phyloP scores from a whole-genome alignment of 30 jellyfish, hydroid and myxozoan genomes.

The Chironex yamaguchii region DNA sequence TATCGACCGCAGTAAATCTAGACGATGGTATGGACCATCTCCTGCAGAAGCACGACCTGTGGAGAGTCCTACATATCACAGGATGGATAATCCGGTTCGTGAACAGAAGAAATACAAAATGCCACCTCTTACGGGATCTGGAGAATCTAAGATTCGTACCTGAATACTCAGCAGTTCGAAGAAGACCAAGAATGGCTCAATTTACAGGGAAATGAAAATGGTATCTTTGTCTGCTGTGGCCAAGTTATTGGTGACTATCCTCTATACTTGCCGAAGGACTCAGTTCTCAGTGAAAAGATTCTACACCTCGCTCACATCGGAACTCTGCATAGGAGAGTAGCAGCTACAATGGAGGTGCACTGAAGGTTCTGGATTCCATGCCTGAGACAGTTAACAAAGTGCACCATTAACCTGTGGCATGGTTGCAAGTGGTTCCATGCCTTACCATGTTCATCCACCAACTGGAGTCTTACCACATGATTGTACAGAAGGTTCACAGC shows the following conservation, averaged over 20 bases:
- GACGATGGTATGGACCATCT: neutral
- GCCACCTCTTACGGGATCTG: slow-evolving; percentile 3
- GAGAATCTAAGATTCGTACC: neutral
- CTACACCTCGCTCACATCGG: slow-evolving; percentile 5
- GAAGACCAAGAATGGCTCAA: slow-evolving; percentile 21
- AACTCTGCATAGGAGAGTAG: slow-evolving; percentile 67
- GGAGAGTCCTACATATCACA: slow-evolving; percentile 18
- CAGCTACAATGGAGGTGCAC: slow-evolving; percentile 39
- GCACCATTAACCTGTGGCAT: slow-evolving; percentile 18
- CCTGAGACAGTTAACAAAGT: slow-evolving; percentile 32
- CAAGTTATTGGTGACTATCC: slow-evolving; percentile 54
- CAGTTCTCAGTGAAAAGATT: slow-evolving; percentile 27
- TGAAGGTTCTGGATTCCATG: slow-evolving; percentile 38
- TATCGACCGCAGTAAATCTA: slow-evolving; percentile 2
- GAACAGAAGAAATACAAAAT: slow-evolving; percentile 36
- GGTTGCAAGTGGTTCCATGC: slow-evolving; percentile 56
- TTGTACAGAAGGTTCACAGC: slow-evolving; percentile 35
- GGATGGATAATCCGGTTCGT: slow-evolving; percentile 52
- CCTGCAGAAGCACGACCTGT: slow-evolving; percentile 10
- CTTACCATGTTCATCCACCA: slow-evolving; percentile 22
- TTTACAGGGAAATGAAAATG: slow-evolving; percentile 7
- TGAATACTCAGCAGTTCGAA: slow-evolving; percentile 19
- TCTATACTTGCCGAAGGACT: slow-evolving; percentile 21
- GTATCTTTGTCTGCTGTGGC: slow-evolving; percentile 31
- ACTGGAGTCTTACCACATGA: slow-evolving; percentile 33